Percentiles rank a stretch among this genome's conserved stretches.
phyloP scores from a whole-genome alignment of 53 echinoderm and acorn worm species.

The Pentamera pediparva region DNA sequence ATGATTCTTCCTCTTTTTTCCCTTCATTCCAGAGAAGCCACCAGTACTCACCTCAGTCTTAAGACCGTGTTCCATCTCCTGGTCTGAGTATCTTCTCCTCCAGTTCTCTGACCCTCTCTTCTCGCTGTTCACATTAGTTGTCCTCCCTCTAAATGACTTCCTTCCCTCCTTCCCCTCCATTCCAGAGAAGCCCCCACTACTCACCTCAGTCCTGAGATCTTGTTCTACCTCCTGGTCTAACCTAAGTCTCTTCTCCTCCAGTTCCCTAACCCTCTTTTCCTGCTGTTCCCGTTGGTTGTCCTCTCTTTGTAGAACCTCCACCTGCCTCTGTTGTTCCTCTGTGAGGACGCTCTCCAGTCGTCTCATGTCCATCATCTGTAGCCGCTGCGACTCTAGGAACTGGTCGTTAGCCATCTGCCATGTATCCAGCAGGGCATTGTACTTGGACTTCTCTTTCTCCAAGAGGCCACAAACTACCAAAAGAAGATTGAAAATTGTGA shows the following conservation, averaged over 20 bases:
- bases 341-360: conserved; percentile 86
- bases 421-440: conserved; percentile 74
- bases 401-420: conserved; percentile 99
- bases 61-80: conserved; percentile 14
- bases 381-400: conserved; percentile 78
- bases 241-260: conserved; percentile 59
- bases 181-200: too few relatives aligned
- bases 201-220: conserved; percentile 14
- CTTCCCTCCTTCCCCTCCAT: too few relatives aligned
- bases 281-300: conserved; percentile 82
- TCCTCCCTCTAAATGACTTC: too few relatives aligned
- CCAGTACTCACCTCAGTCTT: background rate
- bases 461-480: conserved; percentile 73
- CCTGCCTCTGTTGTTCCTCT: conserved; percentile 95
- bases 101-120: too few relatives aligned
- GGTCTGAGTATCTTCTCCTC: conserved; percentile 55
- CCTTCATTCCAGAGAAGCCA: too few relatives aligned
- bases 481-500: background rate
- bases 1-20: too few relatives aligned
- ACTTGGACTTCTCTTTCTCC: conserved; percentile 77
- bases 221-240: conserved; percentile 34
- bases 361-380: conserved; percentile 97
- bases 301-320: conserved; percentile 69
- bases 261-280: conserved; percentile 59
- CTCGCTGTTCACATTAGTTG: too few relatives aligned